Percentiles rank a stretch among this genome's conserved stretches.
phyloP scores from a whole-genome alignment of 92 coral and sea anemone species.

The Actinostola sp. region DNA sequence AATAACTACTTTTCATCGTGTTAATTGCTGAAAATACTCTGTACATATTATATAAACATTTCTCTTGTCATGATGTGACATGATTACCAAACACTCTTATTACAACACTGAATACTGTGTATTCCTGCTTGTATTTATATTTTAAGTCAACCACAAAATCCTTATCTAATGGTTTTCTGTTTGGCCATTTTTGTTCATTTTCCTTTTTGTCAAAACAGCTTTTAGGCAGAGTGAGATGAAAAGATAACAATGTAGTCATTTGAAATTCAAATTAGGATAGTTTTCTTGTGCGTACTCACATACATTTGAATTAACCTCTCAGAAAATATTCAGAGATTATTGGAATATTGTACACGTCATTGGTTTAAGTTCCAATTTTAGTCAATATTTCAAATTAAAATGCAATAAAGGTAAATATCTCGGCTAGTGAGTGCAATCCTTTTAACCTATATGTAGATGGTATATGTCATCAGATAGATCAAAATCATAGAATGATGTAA shows the following conservation, averaged over 20 bases:
- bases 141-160: neutral
- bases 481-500: neutral
- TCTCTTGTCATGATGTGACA: too few relatives aligned
- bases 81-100: too few relatives aligned
- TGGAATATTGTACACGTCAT: too few relatives aligned
- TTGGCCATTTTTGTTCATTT: neutral
- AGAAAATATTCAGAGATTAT: too few relatives aligned
- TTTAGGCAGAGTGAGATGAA: neutral
- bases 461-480: neutral
- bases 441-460: neutral
- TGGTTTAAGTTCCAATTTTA: too few relatives aligned
- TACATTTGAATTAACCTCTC: too few relatives aligned
- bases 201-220: constrained; percentile 1
- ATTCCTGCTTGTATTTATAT: neutral
- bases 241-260: neutral
- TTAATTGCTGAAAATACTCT: too few relatives aligned
- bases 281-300: too few relatives aligned
- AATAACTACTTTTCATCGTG: too few relatives aligned
- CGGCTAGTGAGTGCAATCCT: neutral
- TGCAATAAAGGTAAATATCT: neutral
- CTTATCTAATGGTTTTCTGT: neutral
- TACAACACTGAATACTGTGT: too few relatives aligned
- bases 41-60: too few relatives aligned
- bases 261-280: neutral
- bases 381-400: neutral